phyloP scores from a whole-genome alignment of 2,888 invertebrate genomes.

The Acanthosepion lycidas region DNA sequence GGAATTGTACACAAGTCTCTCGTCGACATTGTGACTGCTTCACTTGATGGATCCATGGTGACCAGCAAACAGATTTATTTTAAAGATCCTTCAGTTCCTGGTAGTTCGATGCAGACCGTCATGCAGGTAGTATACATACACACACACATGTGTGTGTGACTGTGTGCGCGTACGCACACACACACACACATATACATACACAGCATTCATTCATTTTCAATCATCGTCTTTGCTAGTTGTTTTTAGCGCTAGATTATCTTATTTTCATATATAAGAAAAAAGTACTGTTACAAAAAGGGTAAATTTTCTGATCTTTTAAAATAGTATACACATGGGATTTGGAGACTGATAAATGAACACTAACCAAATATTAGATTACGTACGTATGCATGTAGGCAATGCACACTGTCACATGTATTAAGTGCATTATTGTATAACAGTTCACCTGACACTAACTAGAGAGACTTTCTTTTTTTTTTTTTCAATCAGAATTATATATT shows the following conservation, averaged over 20 bases:
- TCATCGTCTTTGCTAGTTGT: too few relatives aligned
- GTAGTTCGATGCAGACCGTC: conserved; percentile 67
- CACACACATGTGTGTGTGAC: too few relatives aligned
- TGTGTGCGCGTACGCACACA: too few relatives aligned
- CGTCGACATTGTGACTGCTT: conserved; percentile 68
- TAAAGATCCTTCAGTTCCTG: conserved; percentile 71
- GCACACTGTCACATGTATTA: not conserved
- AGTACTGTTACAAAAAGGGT: not conserved
- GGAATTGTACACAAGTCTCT: conserved; percentile 71
- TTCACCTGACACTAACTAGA: not conserved
- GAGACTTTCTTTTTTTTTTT: not conserved
- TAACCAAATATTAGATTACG: too few relatives aligned
- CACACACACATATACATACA: too few relatives aligned
- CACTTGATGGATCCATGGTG: conserved; percentile 67
- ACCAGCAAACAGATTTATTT: conserved; percentile 70
- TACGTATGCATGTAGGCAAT: not conserved
- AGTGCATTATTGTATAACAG: not conserved
- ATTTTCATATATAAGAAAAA: not conserved
- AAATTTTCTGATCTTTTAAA: too few relatives aligned
- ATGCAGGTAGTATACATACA: conserved; percentile 65
- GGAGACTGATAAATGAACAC: too few relatives aligned
- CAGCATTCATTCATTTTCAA: not conserved
- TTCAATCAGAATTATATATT: not conserved
- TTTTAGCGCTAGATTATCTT: too few relatives aligned
- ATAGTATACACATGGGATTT: too few relatives aligned